phyloP scores from a whole-genome alignment of 2,888 invertebrate genomes.

The Neoascia interrupta region DNA sequence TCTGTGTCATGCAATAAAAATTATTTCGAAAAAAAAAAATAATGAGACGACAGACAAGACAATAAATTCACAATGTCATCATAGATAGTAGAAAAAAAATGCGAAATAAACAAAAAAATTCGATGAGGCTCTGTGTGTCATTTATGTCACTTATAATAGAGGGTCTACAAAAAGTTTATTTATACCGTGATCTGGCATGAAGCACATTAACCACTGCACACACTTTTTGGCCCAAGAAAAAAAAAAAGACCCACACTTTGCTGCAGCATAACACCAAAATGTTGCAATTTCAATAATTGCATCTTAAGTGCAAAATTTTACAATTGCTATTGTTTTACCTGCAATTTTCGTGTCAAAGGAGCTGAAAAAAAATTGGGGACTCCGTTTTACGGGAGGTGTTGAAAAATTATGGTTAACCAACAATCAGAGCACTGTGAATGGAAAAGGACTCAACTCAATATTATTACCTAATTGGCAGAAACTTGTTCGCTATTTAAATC shows the following conservation, averaged over 20 bases:
- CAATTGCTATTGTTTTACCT: conserved; percentile 51
- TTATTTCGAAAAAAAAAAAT: conserved; percentile 22
- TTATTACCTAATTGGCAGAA: conserved; percentile 70
- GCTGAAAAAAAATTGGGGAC: conserved; percentile 26
- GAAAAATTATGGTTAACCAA: conserved; percentile 20
- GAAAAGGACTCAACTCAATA: conserved; percentile 43
- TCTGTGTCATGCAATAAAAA: conserved; percentile 1
- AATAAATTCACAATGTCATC: conserved; percentile 57
- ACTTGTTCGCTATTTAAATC: conserved; percentile 69
- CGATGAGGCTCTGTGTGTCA: no score
- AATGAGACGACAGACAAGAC: conserved; percentile 5
- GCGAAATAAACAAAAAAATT: conserved; percentile 54
- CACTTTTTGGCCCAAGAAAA: conserved; percentile 48
- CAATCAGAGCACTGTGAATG: not conserved
- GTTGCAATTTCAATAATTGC: conserved; percentile 58
- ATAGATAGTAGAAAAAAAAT: conserved; percentile 33
- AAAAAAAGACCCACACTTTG: not conserved
- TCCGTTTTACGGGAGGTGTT: conserved; percentile 26
- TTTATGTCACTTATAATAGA: conserved; percentile 37
- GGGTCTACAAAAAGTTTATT: conserved; percentile 46
- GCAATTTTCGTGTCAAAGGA: conserved; percentile 39
- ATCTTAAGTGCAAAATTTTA: conserved; percentile 30
- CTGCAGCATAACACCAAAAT: conserved; percentile 27
- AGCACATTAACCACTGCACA: conserved; percentile 37
- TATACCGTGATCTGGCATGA: conserved; percentile 59